These are phyloP conservation scores for Eugnorisma glareosa DNA, from an alignment of 2,888 invertebrate species.

Conservation along the genomic window DNA sequence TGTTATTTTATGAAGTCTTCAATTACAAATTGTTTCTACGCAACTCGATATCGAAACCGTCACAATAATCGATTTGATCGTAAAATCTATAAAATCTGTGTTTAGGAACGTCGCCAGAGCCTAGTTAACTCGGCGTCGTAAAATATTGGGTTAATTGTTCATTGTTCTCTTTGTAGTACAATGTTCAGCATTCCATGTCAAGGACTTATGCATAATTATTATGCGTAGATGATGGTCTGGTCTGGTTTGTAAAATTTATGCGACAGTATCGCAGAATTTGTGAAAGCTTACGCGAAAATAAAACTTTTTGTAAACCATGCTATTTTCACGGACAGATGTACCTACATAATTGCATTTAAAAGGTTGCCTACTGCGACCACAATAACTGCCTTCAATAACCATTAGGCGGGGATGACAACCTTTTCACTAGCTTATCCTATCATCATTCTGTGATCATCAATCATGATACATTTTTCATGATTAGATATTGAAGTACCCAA, in stretches of 20 bases:
- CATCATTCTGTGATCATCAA: too few relatives aligned
- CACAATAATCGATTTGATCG: slow-evolving; percentile 30
- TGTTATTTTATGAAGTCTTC: too few relatives aligned
- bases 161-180: slow-evolving; percentile 50
- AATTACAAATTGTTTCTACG: background rate
- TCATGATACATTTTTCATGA: too few relatives aligned
- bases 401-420: too few relatives aligned
- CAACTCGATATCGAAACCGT: background rate
- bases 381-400: background rate
- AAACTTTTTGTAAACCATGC: background rate
- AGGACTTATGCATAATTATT: slow-evolving; percentile 41
- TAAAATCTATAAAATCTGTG: slow-evolving; percentile 33
- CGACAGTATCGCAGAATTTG: background rate
- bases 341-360: background rate
- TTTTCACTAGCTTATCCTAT: background rate
- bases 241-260: slow-evolving; percentile 20
- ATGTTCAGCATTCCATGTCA: slow-evolving; percentile 55
- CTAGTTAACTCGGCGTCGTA: slow-evolving; percentile 35
- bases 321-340: background rate
- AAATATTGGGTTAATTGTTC: slow-evolving; percentile 64
- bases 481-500: too few relatives aligned
- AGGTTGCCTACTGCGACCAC: background rate
- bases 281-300: background rate
- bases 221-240: background rate
- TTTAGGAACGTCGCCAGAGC: slow-evolving; percentile 54